phyloP scores from a whole-genome alignment of 1,140 invertebrate species.

The Ceratitis capitata region DNA sequence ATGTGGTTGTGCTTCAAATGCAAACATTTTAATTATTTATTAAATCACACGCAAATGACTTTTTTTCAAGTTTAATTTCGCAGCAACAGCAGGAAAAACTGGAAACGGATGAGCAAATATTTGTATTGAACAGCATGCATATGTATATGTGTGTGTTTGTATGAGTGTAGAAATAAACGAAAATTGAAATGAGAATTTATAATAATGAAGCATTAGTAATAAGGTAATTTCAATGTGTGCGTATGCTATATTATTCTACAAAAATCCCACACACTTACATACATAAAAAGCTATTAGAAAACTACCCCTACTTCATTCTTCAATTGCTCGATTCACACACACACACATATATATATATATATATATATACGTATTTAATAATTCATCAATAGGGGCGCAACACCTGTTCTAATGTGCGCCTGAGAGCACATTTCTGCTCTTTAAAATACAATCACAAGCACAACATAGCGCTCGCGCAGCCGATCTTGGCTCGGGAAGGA shows the following conservation, averaged over 20 bases:
- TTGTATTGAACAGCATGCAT: not conserved
- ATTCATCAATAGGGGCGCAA: not conserved
- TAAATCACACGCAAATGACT: conserved; percentile 10
- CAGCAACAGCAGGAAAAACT: not conserved
- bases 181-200: not conserved
- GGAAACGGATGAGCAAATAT: not conserved
- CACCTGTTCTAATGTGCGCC: not conserved
- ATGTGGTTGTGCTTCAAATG: conserved; percentile 3
- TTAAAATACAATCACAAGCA: not conserved
- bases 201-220: not conserved
- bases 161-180: not conserved
- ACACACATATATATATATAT: not conserved
- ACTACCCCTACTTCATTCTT: not conserved
- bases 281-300: not conserved
- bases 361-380: not conserved
- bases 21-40: not conserved
- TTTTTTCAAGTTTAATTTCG: no score
- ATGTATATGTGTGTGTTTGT: not conserved
- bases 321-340: not conserved
- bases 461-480: not conserved
- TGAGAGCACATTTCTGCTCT: not conserved
- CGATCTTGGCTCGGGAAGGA: not conserved
- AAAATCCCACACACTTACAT: not conserved
- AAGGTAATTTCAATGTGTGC: not conserved
- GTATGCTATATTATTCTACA: no score